Base-by-base conservation (phyloP, 2,888 invertebrate genomes). In the Carpatolechia fugitivella region DNA sequence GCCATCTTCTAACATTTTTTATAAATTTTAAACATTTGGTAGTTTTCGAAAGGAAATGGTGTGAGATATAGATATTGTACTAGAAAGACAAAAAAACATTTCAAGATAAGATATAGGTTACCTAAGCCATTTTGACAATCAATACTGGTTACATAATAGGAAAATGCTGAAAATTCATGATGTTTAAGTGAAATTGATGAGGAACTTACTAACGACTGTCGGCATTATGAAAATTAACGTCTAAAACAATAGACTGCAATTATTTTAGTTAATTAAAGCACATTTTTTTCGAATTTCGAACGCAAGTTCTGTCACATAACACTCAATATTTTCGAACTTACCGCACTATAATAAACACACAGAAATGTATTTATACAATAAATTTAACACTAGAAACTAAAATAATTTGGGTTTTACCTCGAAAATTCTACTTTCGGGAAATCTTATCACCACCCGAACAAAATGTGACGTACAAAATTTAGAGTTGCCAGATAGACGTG, bases 361-460 rank as follows among this genome's bases (percentile, higher is more conserved):
- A 14, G 36, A 48, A 46, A 47, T 18, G 33, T 3, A 4, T 7
- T 16, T 16, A 38, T 18, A 18, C 10, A 16, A 55, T 40, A 36
- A 29, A 58, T 30, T 38, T 47, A 52, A 55, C 56, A 57, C 38
- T 35, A 52, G 30, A 41, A 46, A 10, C 33, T 10, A 18, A 10
- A 35, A 24, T 14, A 2, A 31, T 41, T 11, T 38, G 35, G 24
- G 60, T 63, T 75, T 75, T 76, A 76, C 75, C 76, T 68, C 58
- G 40, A 3, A 41, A 62, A 63, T 66, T 59, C 61, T 65, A 60
- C 56, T 60, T 57, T 62, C 52, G 59, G 54, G 61, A 69, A 66
- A 59, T 68, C 63, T 68, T 67, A 66, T 68, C 68, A 64, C 66
- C 62, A 66, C 66, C 67, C 62, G 59, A 62, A n/a, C 57, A 10